Evolutionary conservation across 2,113 vertebrate genomes (phyloP), one percentile per base, ranked within the genome.

Genomic region (Callipepla californica): DNA sequence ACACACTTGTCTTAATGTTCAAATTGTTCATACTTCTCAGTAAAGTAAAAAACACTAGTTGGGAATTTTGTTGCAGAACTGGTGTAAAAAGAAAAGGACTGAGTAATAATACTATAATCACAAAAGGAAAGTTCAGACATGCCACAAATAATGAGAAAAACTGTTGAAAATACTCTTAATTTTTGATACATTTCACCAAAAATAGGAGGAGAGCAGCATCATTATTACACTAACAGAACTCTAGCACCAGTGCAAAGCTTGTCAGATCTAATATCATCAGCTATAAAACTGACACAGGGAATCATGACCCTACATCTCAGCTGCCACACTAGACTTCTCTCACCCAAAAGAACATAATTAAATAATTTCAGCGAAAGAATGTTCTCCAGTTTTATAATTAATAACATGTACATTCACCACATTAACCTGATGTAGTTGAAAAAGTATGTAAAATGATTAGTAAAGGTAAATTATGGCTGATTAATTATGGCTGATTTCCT

Each of bases 301-400:
- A 89, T 94, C 91, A 36, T 94, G 96, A 97, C 95, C 95, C 69
- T 38, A 70, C 57, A 74, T 96, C 94, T 96, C 79, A 66, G 76
- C 79, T 69, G 91, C 82, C 80, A 92, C 87, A 88, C 79, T 83
- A 82, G 82, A 89, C 58, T 92, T 96, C 85, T 92, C 73, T 72
- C 44, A 92, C 78, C 75, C 73, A 79, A 88, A 95, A 87, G 78
- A 96, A 94, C 58, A 67, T 80, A 94, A 97, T 97, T 96, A 94
- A 97, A 96, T 97, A 93, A 94, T 95, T 97, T 96, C 80, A 91
- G 40, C 80, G 83, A 58, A 57, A 97, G 58, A 63, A 91, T 85
- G 62, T 94, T 94, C 87, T 95, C 40, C 83, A 88, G 65, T 68
- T 94, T 84, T 94, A 63, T 97, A 96, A 98, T 97, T 97, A 97